Base-by-base conservation (phyloP, 1,140 invertebrate species). In the Drosophila lowei region DNA sequence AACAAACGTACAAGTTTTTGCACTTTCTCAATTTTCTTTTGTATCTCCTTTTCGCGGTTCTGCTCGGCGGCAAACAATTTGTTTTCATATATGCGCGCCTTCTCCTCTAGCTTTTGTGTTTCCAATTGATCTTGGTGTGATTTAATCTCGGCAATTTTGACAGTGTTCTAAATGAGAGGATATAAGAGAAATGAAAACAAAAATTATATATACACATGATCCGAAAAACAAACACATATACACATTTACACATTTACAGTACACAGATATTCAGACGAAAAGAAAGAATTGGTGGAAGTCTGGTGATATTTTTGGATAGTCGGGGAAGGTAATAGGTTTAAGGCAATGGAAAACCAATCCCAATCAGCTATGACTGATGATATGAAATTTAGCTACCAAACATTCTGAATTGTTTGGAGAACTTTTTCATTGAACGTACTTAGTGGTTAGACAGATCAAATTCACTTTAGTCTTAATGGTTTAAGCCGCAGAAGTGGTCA, bases 41-140 rank as follows among this genome's bases (percentile, higher is more conserved):
- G 94, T 57, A 96, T 94, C 91, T 96, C 95, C 89, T 95, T 95
- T 90, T 95, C 94, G 52, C 96, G 93, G 88, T 97, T 97, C 80
- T 93, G 93, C 91, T 96, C 95, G 60, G 96, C 95, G 66, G 93
- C 92, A 63, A 93, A 94, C 63, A 96, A 93, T 92, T 95, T 96
- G 80, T 93, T 94, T 91, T 95, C 94, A 77, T 96, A 93, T 90
- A 95, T 94, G 77, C 94, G 93, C 43, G 93, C 93, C 63, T 94
- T 93, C 90, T 95, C 94, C 79, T 93, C 93, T 77, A 94, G 93
- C 88, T 94, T 94, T 78, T 93, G 93, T 62, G 92, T 93, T 78
- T 94, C 92, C 72, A 92, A 93, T 72, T 91, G 86, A 89, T 94
- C 93, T 72, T 93, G 92, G 72, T 93, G 92, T 73, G 94, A 93